Conservation (phyloP, 2,113 vertebrate genomes). For the Tachysurus fulvidraco region DNA sequence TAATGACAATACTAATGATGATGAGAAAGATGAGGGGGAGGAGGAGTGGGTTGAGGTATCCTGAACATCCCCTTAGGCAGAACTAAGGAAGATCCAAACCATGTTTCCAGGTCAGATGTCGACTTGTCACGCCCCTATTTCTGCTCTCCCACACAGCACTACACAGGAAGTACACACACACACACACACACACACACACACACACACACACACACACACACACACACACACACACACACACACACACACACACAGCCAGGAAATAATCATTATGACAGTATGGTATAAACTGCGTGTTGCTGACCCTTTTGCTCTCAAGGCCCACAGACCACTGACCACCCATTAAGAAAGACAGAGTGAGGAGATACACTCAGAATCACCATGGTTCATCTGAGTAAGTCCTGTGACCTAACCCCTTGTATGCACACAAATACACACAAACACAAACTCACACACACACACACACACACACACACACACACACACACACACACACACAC, state of each 20-base stretch:
- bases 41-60: slow-evolving; percentile 22
- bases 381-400: background rate
- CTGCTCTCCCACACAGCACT: slow-evolving; percentile 30
- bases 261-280: slow-evolving; percentile 5
- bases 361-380: background rate
- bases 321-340: slow-evolving; percentile 24
- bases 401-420: slow-evolving; percentile 3
- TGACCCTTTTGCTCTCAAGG: background rate
- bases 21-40: background rate
- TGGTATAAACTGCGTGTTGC: background rate
- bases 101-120: slow-evolving; percentile 32
- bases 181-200: slow-evolving; percentile 5
- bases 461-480: background rate
- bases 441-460: too few relatives aligned
- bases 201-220: slow-evolving; percentile 4
- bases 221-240: too few relatives aligned
- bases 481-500: too few relatives aligned
- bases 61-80: slow-evolving; percentile 23
- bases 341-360: background rate
- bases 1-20: slow-evolving; percentile 16
- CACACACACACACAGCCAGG: slow-evolving; percentile 4
- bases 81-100: slow-evolving; percentile 33
- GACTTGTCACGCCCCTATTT: slow-evolving; percentile 19
- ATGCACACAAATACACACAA: background rate
- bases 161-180: slow-evolving; percentile 23